A percentile compares a stretch with the other conserved stretches of the same genome.
These are phyloP conservation scores for Drosophila subobscura DNA, from an alignment of 1,140 invertebrate genomes.

Conservation along the genomic window DNA sequence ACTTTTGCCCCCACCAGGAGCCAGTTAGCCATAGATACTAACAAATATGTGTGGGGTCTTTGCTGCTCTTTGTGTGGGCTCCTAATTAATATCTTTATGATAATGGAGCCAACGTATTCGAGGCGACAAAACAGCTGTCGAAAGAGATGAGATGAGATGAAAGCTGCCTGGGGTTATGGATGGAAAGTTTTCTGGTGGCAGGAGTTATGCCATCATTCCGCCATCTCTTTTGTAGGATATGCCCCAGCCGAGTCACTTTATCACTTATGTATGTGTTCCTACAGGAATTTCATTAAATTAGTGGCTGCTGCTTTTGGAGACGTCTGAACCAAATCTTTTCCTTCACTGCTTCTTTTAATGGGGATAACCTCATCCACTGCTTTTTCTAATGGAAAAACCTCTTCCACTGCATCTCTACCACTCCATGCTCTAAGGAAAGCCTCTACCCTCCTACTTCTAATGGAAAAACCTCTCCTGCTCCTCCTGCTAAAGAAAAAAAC, in stretches of 20 bases:
- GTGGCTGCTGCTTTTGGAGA: neutral
- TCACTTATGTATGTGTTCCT: slow-evolving; percentile 3
- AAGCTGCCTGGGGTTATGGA: neutral
- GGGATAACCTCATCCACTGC: neutral
- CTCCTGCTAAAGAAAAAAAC: neutral
- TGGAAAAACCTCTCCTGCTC: neutral
- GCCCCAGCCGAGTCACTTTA: slow-evolving; percentile 8
- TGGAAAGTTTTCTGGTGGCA: neutral
- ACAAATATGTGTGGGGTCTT: neutral
- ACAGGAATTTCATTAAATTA: slow-evolving; percentile 50
- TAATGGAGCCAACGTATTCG: slow-evolving; percentile 26
- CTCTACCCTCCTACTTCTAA: neutral
- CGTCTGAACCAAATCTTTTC: neutral
- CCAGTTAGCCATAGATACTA: neutral
- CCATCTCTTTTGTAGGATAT: neutral
- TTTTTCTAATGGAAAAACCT: neutral
- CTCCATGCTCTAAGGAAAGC: too few relatives aligned
- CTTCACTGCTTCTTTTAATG: neutral
- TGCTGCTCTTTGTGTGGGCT: neutral
- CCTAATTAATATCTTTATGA: slow-evolving; percentile 56
- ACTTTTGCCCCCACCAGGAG: slow-evolving; percentile 11
- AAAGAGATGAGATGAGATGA: neutral
- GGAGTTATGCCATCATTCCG: too few relatives aligned
- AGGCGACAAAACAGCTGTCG: slow-evolving; percentile 23
- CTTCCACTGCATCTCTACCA: too few relatives aligned